These are phyloP conservation scores for Parazoanthus atlanticus DNA, from an alignment of 92 coral and sea anemone genomes.

Conservation along the genomic window DNA sequence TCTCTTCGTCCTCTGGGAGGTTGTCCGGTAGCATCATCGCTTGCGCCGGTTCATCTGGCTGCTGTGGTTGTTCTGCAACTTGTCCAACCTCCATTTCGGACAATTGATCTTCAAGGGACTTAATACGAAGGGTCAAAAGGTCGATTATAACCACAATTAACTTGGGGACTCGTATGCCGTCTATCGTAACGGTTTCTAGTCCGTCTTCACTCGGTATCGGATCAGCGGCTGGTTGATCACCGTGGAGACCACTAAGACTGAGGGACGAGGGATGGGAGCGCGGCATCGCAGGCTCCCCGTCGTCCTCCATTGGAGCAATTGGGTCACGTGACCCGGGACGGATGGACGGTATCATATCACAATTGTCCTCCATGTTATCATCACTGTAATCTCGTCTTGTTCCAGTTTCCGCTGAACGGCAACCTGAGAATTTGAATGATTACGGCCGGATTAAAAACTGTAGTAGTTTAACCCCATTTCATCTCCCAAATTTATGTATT, in stretches of 20 bases:
- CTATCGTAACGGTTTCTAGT: not conserved
- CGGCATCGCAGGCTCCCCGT: not conserved
- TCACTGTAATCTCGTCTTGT: not conserved
- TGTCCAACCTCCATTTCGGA: not conserved
- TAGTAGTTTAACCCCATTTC: too few species aligned
- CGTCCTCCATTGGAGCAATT: not conserved
- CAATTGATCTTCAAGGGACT: not conserved
- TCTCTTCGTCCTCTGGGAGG: constrained; percentile 17
- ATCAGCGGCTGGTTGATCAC: not conserved
- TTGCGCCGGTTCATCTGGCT: too few species aligned
- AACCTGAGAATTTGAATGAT: too few species aligned
- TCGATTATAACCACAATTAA: constrained; percentile 1
- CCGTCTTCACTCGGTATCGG: not conserved
- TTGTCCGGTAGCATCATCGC: not conserved
- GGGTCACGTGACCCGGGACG: not conserved
- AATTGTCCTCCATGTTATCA: not conserved
- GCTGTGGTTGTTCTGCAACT: not conserved
- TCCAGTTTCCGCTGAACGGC: not conserved
- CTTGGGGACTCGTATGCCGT: constrained; percentile 19
- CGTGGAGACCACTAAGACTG: not conserved
- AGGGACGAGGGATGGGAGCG: not conserved
- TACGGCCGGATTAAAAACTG: not conserved
- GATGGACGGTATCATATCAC: not conserved
- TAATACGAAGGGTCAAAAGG: not conserved
- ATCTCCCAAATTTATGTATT: too few species aligned